Base-by-base conservation (phyloP, 2,797 vertebrate species). In the Chaunax sp. region DNA sequence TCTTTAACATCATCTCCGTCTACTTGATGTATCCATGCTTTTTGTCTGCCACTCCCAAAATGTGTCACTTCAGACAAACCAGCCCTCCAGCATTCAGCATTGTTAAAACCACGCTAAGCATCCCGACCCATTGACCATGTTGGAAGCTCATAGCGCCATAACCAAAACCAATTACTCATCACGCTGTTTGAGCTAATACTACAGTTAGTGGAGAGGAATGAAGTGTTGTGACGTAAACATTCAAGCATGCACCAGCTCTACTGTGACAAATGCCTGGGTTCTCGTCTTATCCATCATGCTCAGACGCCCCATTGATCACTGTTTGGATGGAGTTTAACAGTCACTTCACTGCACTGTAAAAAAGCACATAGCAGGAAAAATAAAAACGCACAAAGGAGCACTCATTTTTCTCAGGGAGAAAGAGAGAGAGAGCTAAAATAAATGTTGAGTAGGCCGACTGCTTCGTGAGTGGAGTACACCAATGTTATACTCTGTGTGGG, bases 401-500 rank as follows among this genome's bases (percentile, higher is more conserved):
- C 67, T 76, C 40, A 10, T 23, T 75, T 64, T 63, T 61, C 55
- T 60, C 65, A 55, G 57, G 73, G 25, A 77, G 69, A 75, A 68
- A 25, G 37, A 25, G 28, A 73, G 64, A 52, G 43, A 40, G 58
- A 72, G 64, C 75, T 80, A 86, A 85, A 92, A 90, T 88, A 88
- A 87, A 86, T 77, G 80, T 86, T 89, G 87, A 85, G 87, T 90
- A 87, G 90, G 85, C 70, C 80, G 86, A 53, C 64, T 83, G 84
- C 74, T 73, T 81, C 77, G 85, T 79, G 85, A 85, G 86, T 74
- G 56, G 80, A 82, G 80, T 64, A 69, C 68, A 82, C 60, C 72
- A 51, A 35, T 84, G 67, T 83, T 89, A 87, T 77, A 82, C 75
- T 85, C 20, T 81, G 81, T 81, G 85, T 90, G 87, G 78, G 88